Conservation (phyloP, 1,140 invertebrate species). For the Drosophila sproati region DNA sequence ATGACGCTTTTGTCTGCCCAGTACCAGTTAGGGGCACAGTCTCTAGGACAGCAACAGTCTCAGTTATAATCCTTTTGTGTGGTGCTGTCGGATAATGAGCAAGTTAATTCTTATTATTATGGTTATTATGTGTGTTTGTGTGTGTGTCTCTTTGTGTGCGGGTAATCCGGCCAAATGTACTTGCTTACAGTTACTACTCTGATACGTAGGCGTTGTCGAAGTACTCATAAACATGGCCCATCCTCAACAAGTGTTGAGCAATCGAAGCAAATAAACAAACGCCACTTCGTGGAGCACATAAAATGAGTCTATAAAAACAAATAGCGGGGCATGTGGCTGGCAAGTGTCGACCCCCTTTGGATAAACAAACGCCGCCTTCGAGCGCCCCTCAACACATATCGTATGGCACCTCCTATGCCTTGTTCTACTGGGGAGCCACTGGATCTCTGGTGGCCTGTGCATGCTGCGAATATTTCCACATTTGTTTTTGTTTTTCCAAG, state of each 20-base stretch:
- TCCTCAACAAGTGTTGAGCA: conserved; percentile 70
- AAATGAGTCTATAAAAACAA: conserved; percentile 83
- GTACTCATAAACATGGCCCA: conserved; percentile 38
- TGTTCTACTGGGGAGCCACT: conserved; percentile 24
- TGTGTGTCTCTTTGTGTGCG: conserved; percentile 9
- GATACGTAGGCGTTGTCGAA: conserved; percentile 28
- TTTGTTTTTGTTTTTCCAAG: conserved; percentile 57
- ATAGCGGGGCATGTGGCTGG: conserved; percentile 59
- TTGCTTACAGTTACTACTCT: background rate
- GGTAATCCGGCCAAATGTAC: conserved; percentile 2
- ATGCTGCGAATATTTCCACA: conserved; percentile 77
- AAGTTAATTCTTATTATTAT: conserved; percentile 80
- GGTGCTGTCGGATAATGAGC: conserved; percentile 64
- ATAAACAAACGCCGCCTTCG: conserved; percentile 70
- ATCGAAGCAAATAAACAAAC: conserved; percentile 72
- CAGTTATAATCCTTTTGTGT: conserved; percentile 57
- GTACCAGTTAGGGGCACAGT: background rate
- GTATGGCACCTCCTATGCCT: conserved; percentile 60
- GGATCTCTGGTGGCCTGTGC: conserved; percentile 35
- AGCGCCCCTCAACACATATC: conserved; percentile 51
- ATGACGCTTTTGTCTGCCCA: conserved; percentile 60
- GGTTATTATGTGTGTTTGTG: conserved; percentile 66
- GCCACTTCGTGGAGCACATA: conserved; percentile 59
- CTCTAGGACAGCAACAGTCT: conserved; percentile 1
- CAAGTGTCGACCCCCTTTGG: conserved; percentile 76